Base-by-base conservation (phyloP, 2,113 vertebrate species). In the Melierax canorus region DNA sequence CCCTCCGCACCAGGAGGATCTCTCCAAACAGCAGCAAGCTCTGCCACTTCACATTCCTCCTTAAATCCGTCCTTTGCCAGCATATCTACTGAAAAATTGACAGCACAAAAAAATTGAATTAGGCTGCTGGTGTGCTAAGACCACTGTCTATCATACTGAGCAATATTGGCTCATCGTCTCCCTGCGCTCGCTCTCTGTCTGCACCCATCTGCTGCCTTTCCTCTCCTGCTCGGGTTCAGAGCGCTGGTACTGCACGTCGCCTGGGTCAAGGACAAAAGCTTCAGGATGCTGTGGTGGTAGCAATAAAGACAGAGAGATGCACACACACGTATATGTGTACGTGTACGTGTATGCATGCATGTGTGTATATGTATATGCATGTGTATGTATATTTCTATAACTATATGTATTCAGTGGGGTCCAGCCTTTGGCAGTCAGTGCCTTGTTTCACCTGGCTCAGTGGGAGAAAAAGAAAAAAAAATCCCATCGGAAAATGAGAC, bases 41-140 rank as follows among this genome's bases (percentile, higher is more conserved):
- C 80, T 88, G 85, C 38, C 2, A 0, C 55, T 59, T 82, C 82
- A 32, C 81, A 96, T 88, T 93, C 96, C 96, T 95, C 95, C 92
- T 96, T 96, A 97, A 97, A 97, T 93, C 60, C 43, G 20, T 46
- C 82, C 21, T 1, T 86, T 95, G 94, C 59, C 90, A 94, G 67
- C 74, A 92, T 62, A 88, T 60, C 78, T 64, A 66, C 92, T 0
- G 1, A 84, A 93, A 92, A 79, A 60, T 1, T 96, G 96, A 95
- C 95, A 96, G 93, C 21, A 46, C 73, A 67, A 93, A 82, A 82
- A 43, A 50, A 50, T 12, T 50, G 74, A 85, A 96, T 63, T 71
- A 90, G 96, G 96, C 96, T 96, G 96, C 94, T 97, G 94, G 75
- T 96, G 96, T 96, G 97, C 96, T 96, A 95, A 97, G 96, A 73